Evolutionary conservation across 1,140 invertebrate species (phyloP).

Genomic region (Neodiprion fabricii): DNA sequence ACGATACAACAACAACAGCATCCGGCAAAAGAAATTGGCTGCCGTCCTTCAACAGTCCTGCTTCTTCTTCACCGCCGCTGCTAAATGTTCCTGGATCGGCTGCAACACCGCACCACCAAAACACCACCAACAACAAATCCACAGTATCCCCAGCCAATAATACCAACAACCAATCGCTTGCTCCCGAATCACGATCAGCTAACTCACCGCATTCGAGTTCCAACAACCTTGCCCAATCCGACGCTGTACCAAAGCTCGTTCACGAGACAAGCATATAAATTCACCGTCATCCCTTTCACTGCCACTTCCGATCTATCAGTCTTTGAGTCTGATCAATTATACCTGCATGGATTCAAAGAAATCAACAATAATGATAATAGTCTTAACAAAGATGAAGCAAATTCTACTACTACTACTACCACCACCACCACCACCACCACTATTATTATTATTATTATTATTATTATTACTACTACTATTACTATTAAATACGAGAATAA

Average conservation of each 20-base stretch:
- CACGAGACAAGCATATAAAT: conserved; percentile 76
- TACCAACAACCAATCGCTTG: conserved; percentile 27
- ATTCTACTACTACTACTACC: background rate
- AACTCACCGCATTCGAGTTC: conserved; percentile 53
- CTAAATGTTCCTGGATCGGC: conserved; percentile 54
- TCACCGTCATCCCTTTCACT: conserved; percentile 29
- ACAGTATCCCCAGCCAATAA: conserved; percentile 42
- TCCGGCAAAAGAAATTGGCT: conserved; percentile 36
- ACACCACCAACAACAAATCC: conserved; percentile 35
- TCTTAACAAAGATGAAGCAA: background rate
- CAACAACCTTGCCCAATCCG: conserved; percentile 62
- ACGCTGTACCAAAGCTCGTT: conserved; percentile 69
- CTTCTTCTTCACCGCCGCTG: conserved; percentile 55
- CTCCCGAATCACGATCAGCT: conserved; percentile 39
- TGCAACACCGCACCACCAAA: conserved; percentile 30
- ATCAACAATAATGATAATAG: background rate
- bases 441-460: too few relatives aligned
- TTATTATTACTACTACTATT: background rate
- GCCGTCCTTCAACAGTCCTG: conserved; percentile 52
- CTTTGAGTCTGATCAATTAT: background rate
- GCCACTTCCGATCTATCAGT: conserved; percentile 13
- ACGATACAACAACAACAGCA: conserved; percentile 41
- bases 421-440: background rate
- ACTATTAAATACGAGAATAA: background rate
- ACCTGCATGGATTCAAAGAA: background rate